Percentiles rank a stretch among this genome's conserved stretches.
These are phyloP conservation scores for Heterocephalus glaber DNA, from an alignment of 2,113 vertebrate genomes.

Conservation along the genomic window DNA sequence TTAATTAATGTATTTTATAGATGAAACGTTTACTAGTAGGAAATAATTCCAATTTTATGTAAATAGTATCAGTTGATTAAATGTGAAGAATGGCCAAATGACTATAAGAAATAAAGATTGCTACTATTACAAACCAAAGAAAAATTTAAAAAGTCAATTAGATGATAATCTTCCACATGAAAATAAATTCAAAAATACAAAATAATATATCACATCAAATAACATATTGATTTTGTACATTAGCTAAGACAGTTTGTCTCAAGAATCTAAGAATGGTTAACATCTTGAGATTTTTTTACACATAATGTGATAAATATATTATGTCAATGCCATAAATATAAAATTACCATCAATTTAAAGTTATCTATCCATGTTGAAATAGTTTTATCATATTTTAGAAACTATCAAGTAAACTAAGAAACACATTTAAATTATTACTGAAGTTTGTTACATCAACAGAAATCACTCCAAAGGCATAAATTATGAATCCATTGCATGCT, in stretches of 20 bases:
- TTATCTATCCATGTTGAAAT: neutral
- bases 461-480: constrained; percentile 17
- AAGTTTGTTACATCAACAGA: neutral
- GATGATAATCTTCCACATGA: neutral
- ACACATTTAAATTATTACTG: neutral
- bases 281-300: neutral
- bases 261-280: neutral
- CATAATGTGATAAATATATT: neutral
- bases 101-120: neutral
- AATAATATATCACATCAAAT: neutral
- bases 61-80: neutral
- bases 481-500: neutral
- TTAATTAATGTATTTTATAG: neutral
- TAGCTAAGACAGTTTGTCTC: neutral
- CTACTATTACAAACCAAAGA: neutral
- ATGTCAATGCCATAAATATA: neutral
- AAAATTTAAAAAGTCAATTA: neutral
- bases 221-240: neutral
- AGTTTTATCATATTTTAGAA: neutral
- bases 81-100: neutral
- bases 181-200: neutral
- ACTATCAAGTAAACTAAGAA: neutral
- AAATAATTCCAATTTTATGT: neutral
- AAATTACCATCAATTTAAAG: neutral
- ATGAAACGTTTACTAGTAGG: neutral